Evolutionary conservation across 2,888 invertebrate genomes (phyloP), one percentile per base, ranked within the genome.

Genomic region (Periphyllus acericola): DNA sequence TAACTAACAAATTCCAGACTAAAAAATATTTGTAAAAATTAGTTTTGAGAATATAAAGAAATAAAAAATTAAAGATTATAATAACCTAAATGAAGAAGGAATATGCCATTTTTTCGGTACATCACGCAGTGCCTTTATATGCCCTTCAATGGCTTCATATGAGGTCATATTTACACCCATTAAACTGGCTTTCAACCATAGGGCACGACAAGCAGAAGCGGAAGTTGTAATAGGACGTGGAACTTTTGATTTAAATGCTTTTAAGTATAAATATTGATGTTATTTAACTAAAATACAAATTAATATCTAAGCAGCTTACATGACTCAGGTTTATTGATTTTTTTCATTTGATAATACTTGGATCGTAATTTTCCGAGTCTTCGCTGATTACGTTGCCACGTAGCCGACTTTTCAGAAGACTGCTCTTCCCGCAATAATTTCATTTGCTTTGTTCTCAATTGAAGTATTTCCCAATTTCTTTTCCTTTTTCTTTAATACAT

Each of bases 241-340:
- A 95, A 98, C 96, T 92, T 98, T 98, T 92, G 98, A 97, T 0
- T 97, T 97, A 0, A 98, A 98, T 75, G 97, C 97, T 97, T 90
- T 40, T 52, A 81, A 52, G 8, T n/a, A 76, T 29, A 80, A 71
- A 55, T 60, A 60, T 29, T n/a, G 4, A 79, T 55, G 34, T 60
- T 60, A 25, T 25, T 60, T 40, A 80, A 80, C 3, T 25, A 14
- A n/a, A 74, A 74, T 32, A 66, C 1, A 46, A 55, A 40, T 29
- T 1, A 55, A 36, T 72, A 8, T 19, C 17, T 21, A 36, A 36
- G 21, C 68, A 34, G 2, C 72, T 84, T 89, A 89, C 89, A 79
- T 32, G 83, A 83, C 25, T 89, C 88, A 32, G 85, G 72, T n/a
- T 25, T 82, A 89, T 84, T 83, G 81, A 75, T 83, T 74, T 88